These are phyloP conservation scores for Bathynomus jamesi DNA, from an alignment of 1,140 invertebrate species.

Conservation along the genomic window DNA sequence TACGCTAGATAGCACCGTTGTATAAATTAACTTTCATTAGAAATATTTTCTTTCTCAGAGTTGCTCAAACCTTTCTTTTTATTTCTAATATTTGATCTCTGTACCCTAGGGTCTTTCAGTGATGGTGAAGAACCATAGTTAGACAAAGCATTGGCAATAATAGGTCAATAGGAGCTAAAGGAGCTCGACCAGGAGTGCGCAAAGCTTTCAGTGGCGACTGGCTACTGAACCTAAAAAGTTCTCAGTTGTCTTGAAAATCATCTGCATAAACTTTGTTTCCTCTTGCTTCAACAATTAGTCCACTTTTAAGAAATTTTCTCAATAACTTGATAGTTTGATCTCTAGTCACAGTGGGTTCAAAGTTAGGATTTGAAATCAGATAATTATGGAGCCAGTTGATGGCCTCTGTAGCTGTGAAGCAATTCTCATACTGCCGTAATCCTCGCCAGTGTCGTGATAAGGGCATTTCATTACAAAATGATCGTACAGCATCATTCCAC, in stretches of 20 bases:
- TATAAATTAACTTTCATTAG: too few species aligned
- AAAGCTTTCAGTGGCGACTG: constrained; percentile 13
- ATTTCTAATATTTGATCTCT: too few species aligned
- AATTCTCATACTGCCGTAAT: constrained; percentile 48
- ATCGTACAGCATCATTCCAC: constrained; percentile 51
- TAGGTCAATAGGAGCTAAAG: background rate
- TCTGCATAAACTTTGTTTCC: constrained; percentile 41
- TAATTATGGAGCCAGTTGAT: constrained; percentile 49
- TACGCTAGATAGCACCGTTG: too few species aligned
- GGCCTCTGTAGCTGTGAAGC: constrained; percentile 50
- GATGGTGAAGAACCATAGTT: background rate
- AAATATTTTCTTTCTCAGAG: too few species aligned
- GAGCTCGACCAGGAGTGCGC: constrained; percentile 6
- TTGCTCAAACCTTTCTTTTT: too few species aligned
- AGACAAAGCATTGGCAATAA: background rate
- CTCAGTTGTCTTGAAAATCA: constrained; percentile 43
- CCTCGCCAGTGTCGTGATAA: constrained; percentile 46
- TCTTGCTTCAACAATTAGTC: constrained; percentile 41
- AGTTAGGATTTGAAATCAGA: constrained; percentile 42
- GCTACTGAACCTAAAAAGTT: constrained; percentile 41
- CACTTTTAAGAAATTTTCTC: constrained; percentile 27
- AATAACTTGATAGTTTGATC: constrained; percentile 25
- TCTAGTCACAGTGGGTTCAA: constrained; percentile 45
- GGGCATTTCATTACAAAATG: constrained; percentile 48
- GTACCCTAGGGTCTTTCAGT: too few species aligned